A percentile compares a stretch with the other conserved stretches of the same genome.
These are phyloP conservation scores for Gymnogyps californianus DNA, from an alignment of 2,113 vertebrate species.

Conservation along the genomic window DNA sequence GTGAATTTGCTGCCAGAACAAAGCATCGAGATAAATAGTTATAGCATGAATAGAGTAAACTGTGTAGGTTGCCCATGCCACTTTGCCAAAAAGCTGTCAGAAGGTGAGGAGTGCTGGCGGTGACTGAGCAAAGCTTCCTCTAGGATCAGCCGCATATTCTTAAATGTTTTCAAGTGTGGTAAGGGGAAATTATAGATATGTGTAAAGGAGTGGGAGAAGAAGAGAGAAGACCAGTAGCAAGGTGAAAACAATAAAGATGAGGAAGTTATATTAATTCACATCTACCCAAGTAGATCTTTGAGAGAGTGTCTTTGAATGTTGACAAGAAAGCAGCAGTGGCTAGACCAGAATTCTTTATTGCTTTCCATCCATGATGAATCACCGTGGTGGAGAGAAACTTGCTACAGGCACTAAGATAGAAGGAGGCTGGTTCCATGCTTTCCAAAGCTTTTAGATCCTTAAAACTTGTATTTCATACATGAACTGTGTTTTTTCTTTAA, in stretches of 20 bases:
- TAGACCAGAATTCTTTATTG: neutral
- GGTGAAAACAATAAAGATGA: neutral
- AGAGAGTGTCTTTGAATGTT: neutral
- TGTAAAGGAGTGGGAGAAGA: neutral
- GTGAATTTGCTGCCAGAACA: neutral
- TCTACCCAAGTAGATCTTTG: neutral
- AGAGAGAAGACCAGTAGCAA: neutral
- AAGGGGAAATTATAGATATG: neutral
- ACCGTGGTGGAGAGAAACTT: neutral
- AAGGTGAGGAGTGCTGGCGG: neutral
- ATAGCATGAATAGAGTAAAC: neutral
- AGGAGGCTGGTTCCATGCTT: neutral
- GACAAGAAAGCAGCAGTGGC: neutral
- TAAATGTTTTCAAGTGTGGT: neutral
- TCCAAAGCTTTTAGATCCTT: neutral
- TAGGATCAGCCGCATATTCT: neutral
- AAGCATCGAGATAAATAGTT: neutral
- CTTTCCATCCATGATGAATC: neutral
- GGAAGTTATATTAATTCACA: neutral
- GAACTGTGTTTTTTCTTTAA: neutral
- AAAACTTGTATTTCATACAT: neutral
- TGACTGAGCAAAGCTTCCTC: neutral
- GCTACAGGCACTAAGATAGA: neutral
- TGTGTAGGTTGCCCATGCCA: neutral
- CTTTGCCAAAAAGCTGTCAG: constrained; percentile 21